Conservation (phyloP, 2,888 invertebrate genomes). For the Ephialtes manifestator region DNA sequence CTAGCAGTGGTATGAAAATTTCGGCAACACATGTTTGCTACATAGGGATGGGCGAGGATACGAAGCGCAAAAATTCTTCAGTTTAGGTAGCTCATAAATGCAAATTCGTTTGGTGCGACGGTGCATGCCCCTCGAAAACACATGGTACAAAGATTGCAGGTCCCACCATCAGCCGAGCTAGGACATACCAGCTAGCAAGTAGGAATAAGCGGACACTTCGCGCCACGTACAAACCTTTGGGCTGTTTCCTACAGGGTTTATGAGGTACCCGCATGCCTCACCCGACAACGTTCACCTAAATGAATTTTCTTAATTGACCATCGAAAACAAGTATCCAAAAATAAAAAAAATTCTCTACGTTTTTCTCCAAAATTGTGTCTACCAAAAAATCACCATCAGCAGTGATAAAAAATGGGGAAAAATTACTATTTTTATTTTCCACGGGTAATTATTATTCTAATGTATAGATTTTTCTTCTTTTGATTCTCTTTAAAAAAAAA, state of each 20-base stretch:
- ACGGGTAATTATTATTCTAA: too few species aligned
- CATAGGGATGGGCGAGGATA: not conserved
- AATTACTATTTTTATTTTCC: too few species aligned
- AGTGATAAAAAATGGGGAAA: too few species aligned
- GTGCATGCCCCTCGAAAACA: conserved; percentile 51
- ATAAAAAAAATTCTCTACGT: not conserved
- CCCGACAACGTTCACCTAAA: conserved; percentile 24
- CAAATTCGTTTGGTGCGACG: conserved; percentile 69
- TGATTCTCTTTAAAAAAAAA: too few species aligned
- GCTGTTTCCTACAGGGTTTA: conserved; percentile 41
- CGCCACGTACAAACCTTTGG: conserved; percentile 11
- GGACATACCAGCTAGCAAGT: conserved; percentile 5
- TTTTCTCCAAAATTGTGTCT: too few species aligned
- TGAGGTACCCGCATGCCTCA: conserved; percentile 44
- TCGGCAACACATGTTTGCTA: conserved; percentile 74
- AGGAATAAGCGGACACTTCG: conserved; percentile 28
- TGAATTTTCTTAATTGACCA: conserved; percentile 45
- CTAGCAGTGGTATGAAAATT: conserved; percentile 36
- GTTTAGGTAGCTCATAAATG: conserved; percentile 70
- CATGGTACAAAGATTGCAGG: conserved; percentile 64
- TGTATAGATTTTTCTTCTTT: too few species aligned
- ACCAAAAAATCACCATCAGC: too few species aligned
- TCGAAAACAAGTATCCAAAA: not conserved
- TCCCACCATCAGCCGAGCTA: conserved; percentile 50
- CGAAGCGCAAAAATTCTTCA: conserved; percentile 47